Base-by-base conservation (phyloP, 2,888 invertebrate genomes). In the Cataglyphis albicans region DNA sequence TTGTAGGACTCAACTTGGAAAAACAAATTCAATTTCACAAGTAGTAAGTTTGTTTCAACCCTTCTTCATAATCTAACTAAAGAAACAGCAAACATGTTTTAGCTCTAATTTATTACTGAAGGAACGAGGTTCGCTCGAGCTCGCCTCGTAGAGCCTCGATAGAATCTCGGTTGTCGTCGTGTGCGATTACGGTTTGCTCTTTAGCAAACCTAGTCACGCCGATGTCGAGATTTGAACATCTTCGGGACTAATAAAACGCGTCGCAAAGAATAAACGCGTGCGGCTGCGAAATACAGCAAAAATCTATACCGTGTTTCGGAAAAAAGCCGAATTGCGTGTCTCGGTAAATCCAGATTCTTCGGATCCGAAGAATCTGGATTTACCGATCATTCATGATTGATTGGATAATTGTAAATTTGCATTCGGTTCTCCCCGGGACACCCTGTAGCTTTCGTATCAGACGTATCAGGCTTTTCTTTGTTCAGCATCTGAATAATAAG, bases 211-310 rank as follows among this genome's bases (percentile, higher is more conserved):
- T 5, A 55, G 21, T 81, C 65, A 35, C 72, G 65, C 57, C 75
- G 84, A 72, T 82, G 48, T 82, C 64, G 74, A 72, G 73, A 74
- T 80, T 72, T 83, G 87, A 88, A 88, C 87, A 87, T 87, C 82
- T 81, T 89, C 88, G 52, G 84, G 86, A 78, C 86, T 72, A 82
- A 84, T 68, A 76, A 81, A 76, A 80, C 82, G 75, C 76, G 59
- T 80, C 32, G 76, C 70, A 89, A 82, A 86, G 84, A 89, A 88
- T 83, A 84, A 65, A 44, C 57, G 41, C 65, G 63, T 59, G 41
- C 15, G 12, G 32, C 59, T 70, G 68, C 59, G 12, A 70, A 48
- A 61, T 70, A 70, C 68, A 78, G 68, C 68, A 21, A 78, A n/a
- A 52, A 59, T 35, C 15, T n/a, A 65, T 25, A 35, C 35, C 12